Evolutionary conservation across 1,140 invertebrate species (phyloP).

Genomic region (Bradysia coprophila): DNA sequence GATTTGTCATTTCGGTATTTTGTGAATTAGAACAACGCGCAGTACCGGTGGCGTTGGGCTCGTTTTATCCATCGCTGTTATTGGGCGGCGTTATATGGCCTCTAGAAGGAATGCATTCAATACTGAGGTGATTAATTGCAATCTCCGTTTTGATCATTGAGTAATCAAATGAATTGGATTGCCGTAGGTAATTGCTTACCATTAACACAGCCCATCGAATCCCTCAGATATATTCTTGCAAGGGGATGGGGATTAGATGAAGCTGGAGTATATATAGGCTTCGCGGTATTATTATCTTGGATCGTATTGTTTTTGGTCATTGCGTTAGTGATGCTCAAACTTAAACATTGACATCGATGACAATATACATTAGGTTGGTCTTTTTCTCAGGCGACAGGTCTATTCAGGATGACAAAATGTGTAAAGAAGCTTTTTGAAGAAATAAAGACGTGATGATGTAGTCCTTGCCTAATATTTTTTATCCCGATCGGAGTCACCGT

Average conservation of each 20-base stretch:
- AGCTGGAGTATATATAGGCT: slow-evolving; percentile 73
- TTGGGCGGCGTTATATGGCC: slow-evolving; percentile 80
- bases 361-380: too few relatives aligned
- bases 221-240: slow-evolving; percentile 72
- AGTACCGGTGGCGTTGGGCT: slow-evolving; percentile 82
- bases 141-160: background rate
- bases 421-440: too few relatives aligned
- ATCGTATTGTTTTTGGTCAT: slow-evolving; percentile 68
- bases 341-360: slow-evolving; percentile 59
- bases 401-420: too few relatives aligned
- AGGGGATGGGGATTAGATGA: slow-evolving; percentile 72
- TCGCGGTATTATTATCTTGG: slow-evolving; percentile 71
- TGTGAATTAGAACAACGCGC: slow-evolving; percentile 86
- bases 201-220: slow-evolving; percentile 77
- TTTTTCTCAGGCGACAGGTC: too few relatives aligned
- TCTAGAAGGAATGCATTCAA: slow-evolving; percentile 71
- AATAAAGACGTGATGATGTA: too few relatives aligned
- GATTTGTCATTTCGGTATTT: slow-evolving; percentile 82
- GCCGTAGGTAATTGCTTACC: slow-evolving; percentile 53
- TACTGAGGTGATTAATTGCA: slow-evolving; percentile 33
- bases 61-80: slow-evolving; percentile 84
- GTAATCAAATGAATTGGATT: background rate
- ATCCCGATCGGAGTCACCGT: too few relatives aligned
- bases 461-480: too few relatives aligned
- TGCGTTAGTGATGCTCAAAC: slow-evolving; percentile 57